Conservation (phyloP, 2,113 vertebrate genomes). For the Clarias gariepinus region DNA sequence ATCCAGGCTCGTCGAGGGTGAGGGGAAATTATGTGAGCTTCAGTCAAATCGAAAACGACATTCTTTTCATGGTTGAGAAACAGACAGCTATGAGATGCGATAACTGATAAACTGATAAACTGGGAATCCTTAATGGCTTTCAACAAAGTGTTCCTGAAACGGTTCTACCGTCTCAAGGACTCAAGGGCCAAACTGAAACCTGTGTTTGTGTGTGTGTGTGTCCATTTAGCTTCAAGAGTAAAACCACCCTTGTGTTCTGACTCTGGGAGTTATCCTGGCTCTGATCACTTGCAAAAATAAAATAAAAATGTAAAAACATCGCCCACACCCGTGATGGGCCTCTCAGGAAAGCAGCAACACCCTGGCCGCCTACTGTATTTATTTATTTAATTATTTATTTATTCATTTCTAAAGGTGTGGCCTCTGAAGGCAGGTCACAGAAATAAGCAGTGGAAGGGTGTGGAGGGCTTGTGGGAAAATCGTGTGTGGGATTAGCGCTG, state of each 20-base stretch:
- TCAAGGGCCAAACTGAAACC: neutral
- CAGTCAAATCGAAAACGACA: neutral
- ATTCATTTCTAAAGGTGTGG: constrained; percentile 54
- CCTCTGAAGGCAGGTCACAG: constrained; percentile 60
- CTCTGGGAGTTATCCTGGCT: constrained; percentile 35
- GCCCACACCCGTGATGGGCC: constrained; percentile 61
- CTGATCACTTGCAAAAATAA: constrained; percentile 29
- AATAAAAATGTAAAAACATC: neutral
- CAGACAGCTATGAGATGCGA: neutral
- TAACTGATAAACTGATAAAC: neutral
- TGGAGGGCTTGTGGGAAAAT: constrained; percentile 45
- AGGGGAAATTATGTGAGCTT: neutral
- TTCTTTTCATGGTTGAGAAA: neutral
- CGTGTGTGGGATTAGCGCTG: constrained; percentile 57
- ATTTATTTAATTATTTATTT: constrained; percentile 52
- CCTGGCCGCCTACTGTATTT: constrained; percentile 70
- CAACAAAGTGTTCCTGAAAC: neutral
- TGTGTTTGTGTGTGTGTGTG: neutral
- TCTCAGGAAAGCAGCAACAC: constrained; percentile 72
- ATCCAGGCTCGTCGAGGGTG: neutral
- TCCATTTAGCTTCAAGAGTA: neutral
- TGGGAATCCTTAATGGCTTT: too few relatives aligned
- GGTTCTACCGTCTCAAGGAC: neutral
- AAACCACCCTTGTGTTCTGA: constrained; percentile 26
- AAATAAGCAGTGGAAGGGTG: constrained; percentile 60